Evolutionary conservation across 2,113 vertebrate species (phyloP).

Genomic region (Turnix velox): DNA sequence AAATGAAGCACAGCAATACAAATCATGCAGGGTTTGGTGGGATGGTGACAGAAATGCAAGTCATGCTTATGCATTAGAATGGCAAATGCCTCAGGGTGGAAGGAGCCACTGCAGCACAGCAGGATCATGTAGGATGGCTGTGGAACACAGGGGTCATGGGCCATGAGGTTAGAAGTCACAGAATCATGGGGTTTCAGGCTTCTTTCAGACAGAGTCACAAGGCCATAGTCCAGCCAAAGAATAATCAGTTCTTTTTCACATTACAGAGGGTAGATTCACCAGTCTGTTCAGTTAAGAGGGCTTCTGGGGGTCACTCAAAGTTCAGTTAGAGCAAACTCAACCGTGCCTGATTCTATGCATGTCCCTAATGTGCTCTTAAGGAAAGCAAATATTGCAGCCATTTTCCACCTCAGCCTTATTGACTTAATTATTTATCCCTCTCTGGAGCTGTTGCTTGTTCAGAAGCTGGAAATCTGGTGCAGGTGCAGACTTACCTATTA

Average conservation of each 20-base stretch:
- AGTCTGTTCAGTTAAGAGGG: neutral
- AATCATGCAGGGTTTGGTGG: neutral
- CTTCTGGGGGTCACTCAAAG: slow-evolving; percentile 26
- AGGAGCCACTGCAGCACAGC: neutral
- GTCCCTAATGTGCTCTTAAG: slow-evolving; percentile 26
- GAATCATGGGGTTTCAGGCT: neutral
- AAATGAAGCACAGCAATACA: neutral
- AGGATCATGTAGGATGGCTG: neutral
- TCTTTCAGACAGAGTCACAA: neutral
- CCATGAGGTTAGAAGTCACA: neutral
- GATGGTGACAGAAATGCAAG: neutral
- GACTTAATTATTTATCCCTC: slow-evolving; percentile 58
- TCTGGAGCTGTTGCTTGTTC: slow-evolving; percentile 38
- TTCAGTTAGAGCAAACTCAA: slow-evolving; percentile 34
- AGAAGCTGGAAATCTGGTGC: slow-evolving; percentile 49
- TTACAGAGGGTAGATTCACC: neutral
- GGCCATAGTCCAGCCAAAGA: neutral
- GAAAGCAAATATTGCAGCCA: slow-evolving; percentile 7
- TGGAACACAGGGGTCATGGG: neutral
- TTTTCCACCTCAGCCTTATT: slow-evolving; percentile 39
- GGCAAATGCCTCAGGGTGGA: neutral
- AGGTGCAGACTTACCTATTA: slow-evolving; percentile 47
- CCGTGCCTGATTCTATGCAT: neutral
- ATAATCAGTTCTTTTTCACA: neutral
- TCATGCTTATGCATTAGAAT: neutral